Evolutionary conservation across 2,888 invertebrate genomes (phyloP), one percentile per base, ranked within the genome.

Genomic region (Stenotaenia linearis): DNA sequence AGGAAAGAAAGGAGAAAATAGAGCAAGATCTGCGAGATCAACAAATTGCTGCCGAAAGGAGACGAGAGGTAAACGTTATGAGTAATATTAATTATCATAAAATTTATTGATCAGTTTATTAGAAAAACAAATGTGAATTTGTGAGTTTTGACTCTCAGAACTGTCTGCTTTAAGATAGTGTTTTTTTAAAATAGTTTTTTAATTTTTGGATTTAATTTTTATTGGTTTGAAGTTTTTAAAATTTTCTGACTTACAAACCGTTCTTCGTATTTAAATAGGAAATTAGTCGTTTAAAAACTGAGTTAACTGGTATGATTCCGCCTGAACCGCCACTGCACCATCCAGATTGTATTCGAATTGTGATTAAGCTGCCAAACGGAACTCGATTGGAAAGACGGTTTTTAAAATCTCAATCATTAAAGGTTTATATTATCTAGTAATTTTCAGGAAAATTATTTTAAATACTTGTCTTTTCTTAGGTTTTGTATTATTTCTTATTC

Each of bases 401-500:
- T 88, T 89, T 91, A 25, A 90, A 91, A 85, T 88, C 90, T 45
- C 91, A 96, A 87, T 94, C 94, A 81, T 89, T 96, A 80, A 91
- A 93, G 90, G 96, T 32, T 75, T 75, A 32, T 9, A 75, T 4
- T n/a, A 3, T 75, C 15, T 7, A 1, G 9, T 10, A 28, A 61
- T 1, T 1, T 23, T 61, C n/a, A 2, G 10, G 18, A 30, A 12
- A 5, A 3, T 30, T n/a, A 30, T 78, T 18, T 30, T 78, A 9
- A 79, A 37, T 78, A 12, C 40, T 80, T 78, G 45, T 79, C 76
- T 75, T 81, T 89, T 25, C 12, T 18, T 88, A 98, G 96, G 93
- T 94, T 85, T 90, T 99, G 81, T 96, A 96, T 88, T 93, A 95
- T 87, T 98, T 93, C 88, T 94, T 98, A 82, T 97, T 97, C 88